Percentiles rank a stretch among this genome's conserved stretches.
phyloP scores from a whole-genome alignment of 2,888 invertebrate species.

The Orthosia incerta region DNA sequence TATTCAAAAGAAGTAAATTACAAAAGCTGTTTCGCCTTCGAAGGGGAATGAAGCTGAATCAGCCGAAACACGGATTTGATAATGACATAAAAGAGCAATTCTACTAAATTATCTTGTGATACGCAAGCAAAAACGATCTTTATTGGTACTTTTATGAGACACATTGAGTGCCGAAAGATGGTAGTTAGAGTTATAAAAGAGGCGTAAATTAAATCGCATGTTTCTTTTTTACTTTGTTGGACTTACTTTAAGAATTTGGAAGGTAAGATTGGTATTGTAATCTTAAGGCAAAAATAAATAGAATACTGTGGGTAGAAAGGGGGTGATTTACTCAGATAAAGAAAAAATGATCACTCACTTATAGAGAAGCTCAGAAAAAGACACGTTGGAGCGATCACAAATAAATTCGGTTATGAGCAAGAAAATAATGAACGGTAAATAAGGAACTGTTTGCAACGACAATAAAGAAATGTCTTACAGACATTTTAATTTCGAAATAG shows the following conservation, averaged over 20 bases:
- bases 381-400: neutral
- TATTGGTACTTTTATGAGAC: slow-evolving; percentile 53
- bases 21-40: slow-evolving; percentile 59
- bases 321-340: neutral
- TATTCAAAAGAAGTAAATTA: slow-evolving; percentile 61
- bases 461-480: neutral
- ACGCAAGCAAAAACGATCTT: slow-evolving; percentile 60
- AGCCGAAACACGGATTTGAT: slow-evolving; percentile 65
- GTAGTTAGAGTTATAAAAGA: slow-evolving; percentile 19
- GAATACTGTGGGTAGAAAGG: neutral
- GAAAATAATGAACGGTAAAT: neutral
- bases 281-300: no score
- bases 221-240: neutral
- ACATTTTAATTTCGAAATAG: neutral
- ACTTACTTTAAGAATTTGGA: neutral
- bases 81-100: slow-evolving; percentile 70
- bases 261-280: neutral
- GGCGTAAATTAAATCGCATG: slow-evolving; percentile 20
- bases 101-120: slow-evolving; percentile 63
- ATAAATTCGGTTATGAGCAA: neutral
- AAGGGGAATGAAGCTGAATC: slow-evolving; percentile 62
- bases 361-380: neutral
- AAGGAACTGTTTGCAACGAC: neutral
- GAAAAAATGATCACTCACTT: no score
- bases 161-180: slow-evolving; percentile 38